These are phyloP conservation scores for Leptura quadrifasciata DNA, from an alignment of 2,888 invertebrate species.

Conservation along the genomic window DNA sequence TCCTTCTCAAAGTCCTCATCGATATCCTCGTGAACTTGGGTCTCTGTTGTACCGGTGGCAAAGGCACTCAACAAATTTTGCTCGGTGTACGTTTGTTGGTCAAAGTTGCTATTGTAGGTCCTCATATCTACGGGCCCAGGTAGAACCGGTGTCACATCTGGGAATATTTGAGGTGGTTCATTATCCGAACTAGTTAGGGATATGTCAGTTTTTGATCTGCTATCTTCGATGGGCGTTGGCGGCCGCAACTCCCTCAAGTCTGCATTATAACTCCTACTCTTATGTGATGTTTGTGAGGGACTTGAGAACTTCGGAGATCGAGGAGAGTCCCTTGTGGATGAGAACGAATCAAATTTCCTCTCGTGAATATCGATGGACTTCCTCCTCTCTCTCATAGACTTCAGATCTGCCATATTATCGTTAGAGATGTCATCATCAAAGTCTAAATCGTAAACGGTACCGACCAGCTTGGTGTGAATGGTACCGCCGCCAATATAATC, in stretches of 20 bases:
- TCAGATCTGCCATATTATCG: slow-evolving; percentile 83
- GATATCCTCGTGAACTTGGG: slow-evolving; percentile 80
- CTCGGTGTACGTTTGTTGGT: slow-evolving; percentile 78
- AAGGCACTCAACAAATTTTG: slow-evolving; percentile 81
- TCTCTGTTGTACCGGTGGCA: slow-evolving; percentile 82
- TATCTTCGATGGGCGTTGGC: slow-evolving; percentile 74
- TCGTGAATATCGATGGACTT: slow-evolving; percentile 84
- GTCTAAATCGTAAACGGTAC: slow-evolving; percentile 91
- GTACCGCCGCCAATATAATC: slow-evolving; percentile 79
- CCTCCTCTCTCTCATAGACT: slow-evolving; percentile 86
- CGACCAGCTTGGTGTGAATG: slow-evolving; percentile 87
- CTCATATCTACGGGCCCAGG: slow-evolving; percentile 94
- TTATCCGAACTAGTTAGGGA: slow-evolving; percentile 58
- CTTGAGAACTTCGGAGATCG: slow-evolving; percentile 78
- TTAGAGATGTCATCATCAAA: slow-evolving; percentile 88
- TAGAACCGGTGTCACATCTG: slow-evolving; percentile 82
- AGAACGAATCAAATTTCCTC: slow-evolving; percentile 76
- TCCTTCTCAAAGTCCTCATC: slow-evolving; percentile 89
- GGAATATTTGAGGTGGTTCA: slow-evolving; percentile 73
- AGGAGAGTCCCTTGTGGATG: slow-evolving; percentile 75
- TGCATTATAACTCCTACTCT: slow-evolving; percentile 66
- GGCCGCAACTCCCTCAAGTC: slow-evolving; percentile 75
- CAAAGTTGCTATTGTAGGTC: slow-evolving; percentile 84
- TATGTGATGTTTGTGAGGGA: slow-evolving; percentile 71
- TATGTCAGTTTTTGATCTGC: slow-evolving; percentile 63